Percentiles rank a stretch among this genome's conserved stretches.
Evolutionary conservation across 1,140 invertebrate species (phyloP).

Genomic region (Trinorchestia longiramus): DNA sequence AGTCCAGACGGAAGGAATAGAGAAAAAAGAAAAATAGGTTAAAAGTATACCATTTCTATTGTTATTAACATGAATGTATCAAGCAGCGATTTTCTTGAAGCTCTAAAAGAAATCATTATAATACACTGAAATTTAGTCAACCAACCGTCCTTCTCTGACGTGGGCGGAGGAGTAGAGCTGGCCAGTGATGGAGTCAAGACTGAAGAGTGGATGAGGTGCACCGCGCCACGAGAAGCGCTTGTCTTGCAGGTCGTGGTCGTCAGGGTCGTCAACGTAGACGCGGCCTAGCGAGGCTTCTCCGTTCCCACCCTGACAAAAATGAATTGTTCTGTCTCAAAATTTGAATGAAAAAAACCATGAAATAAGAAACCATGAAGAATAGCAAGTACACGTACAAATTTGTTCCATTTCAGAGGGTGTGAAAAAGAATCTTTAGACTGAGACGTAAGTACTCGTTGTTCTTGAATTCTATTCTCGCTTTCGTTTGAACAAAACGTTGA

Average conservation of each 20-base stretch:
- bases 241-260: constrained; percentile 93
- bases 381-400: neutral
- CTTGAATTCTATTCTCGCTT: neutral
- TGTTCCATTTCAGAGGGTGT: neutral
- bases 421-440: neutral
- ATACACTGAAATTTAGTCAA: neutral
- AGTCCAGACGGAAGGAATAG: too few relatives aligned
- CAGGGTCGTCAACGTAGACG: constrained; percentile 89
- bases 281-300: constrained; percentile 85
- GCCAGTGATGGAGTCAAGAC: constrained; percentile 36
- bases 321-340: neutral
- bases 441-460: neutral
- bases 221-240: constrained; percentile 77
- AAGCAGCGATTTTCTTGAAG: too few relatives aligned
- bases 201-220: constrained; percentile 57
- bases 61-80: too few relatives aligned
- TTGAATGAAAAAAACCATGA: neutral
- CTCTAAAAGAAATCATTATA: too few relatives aligned
- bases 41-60: too few relatives aligned
- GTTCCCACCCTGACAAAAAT: constrained; percentile 74
- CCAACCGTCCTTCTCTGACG: constrained; percentile 58
- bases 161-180: constrained; percentile 56
- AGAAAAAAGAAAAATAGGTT: too few relatives aligned
- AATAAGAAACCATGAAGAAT: neutral
- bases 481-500: neutral